phyloP scores from a whole-genome alignment of 2,888 invertebrate genomes.

The Linhomoeus sp. region DNA sequence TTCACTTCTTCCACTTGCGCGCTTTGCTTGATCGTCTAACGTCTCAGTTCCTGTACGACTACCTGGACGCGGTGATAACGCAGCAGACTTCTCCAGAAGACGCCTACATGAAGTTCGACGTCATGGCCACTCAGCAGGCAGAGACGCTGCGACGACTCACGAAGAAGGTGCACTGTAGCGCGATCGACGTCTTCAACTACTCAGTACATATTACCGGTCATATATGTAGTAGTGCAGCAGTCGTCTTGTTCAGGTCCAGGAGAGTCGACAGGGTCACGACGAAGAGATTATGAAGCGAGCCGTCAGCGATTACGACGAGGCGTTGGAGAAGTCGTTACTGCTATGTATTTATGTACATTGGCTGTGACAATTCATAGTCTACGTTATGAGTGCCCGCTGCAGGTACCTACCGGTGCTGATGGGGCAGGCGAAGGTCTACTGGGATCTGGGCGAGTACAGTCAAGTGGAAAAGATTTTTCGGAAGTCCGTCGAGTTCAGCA shows the following conservation, averaged over 20 bases:
- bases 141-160: slow-evolving; percentile 72
- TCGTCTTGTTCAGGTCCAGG: slow-evolving; percentile 60
- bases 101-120: slow-evolving; percentile 83
- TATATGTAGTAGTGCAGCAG: too few relatives aligned
- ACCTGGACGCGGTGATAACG: slow-evolving; percentile 84
- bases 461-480: slow-evolving; percentile 91
- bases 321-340: slow-evolving; percentile 43
- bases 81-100: slow-evolving; percentile 90
- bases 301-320: slow-evolving; percentile 72
- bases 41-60: slow-evolving; percentile 64
- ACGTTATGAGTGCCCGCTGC: background rate
- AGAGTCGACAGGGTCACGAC: slow-evolving; percentile 65
- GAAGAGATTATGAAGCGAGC: slow-evolving; percentile 58
- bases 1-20: slow-evolving; percentile 55
- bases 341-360: background rate
- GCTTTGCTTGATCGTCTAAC: too few relatives aligned
- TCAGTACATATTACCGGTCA: too few relatives aligned
- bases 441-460: slow-evolving; percentile 84
- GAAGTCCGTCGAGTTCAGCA: slow-evolving; percentile 91
- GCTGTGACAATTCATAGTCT: background rate
- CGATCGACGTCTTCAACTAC: too few relatives aligned
- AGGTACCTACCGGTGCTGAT: slow-evolving; percentile 92
- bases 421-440: slow-evolving; percentile 96
- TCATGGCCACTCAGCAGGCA: slow-evolving; percentile 69
- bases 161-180: slow-evolving; percentile 43